These are phyloP conservation scores for Loxodonta africana DNA, from an alignment of 2,113 vertebrate species.

Conservation along the genomic window DNA sequence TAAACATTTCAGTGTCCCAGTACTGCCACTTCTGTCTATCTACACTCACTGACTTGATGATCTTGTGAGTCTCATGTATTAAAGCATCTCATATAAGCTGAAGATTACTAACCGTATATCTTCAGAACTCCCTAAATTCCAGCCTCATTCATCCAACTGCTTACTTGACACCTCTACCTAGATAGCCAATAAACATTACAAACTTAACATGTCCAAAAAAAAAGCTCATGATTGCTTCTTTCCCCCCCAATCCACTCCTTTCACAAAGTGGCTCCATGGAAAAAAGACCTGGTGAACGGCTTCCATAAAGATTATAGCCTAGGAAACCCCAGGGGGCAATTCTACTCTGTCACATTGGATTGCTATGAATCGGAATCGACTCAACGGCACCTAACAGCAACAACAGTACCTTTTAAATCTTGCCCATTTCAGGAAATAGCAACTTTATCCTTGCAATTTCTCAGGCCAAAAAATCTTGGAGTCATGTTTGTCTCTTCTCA, in stretches of 20 bases:
- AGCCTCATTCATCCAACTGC: not conserved
- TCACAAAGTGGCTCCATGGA: not conserved
- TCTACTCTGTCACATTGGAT: no score
- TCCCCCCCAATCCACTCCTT: not conserved
- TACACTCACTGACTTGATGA: not conserved
- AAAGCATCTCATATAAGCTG: not conserved
- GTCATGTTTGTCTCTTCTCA: not conserved
- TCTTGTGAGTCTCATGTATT: not conserved
- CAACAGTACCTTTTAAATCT: not conserved
- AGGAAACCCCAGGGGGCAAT: no score
- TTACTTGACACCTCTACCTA: not conserved
- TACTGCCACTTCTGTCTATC: not conserved
- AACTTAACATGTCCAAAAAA: not conserved
- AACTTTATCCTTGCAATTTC: not conserved
- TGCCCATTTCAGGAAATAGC: not conserved
- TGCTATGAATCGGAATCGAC: no score
- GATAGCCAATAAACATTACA: not conserved
- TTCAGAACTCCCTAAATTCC: not conserved
- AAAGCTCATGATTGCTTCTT: not conserved
- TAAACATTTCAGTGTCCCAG: not conserved
- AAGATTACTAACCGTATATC: not conserved
- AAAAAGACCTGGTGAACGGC: no score
- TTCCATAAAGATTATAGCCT: no score
- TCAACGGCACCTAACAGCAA: no score
- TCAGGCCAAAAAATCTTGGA: not conserved